These are phyloP conservation scores for Oxystoma pomonae DNA, from an alignment of 2,888 invertebrate species.

Conservation along the genomic window DNA sequence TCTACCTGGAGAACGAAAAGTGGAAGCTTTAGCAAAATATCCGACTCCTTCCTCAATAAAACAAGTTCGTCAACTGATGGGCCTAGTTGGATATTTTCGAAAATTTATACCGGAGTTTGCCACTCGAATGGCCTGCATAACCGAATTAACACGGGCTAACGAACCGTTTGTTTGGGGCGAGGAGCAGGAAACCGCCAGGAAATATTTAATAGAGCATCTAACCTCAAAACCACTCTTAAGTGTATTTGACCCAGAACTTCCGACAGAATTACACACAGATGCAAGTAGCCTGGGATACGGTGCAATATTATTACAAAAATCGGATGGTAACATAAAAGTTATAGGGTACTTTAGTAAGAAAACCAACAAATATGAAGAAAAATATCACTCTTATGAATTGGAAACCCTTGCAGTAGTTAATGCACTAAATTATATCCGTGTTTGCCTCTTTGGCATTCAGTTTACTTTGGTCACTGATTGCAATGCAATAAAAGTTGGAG, in stretches of 20 bases:
- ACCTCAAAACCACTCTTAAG: conserved; percentile 24
- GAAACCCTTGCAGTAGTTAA: conserved; percentile 37
- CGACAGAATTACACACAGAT: conserved; percentile 28
- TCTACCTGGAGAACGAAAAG: conserved; percentile 30
- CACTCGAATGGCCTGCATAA: conserved; percentile 19
- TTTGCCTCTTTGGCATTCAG: conserved; percentile 24
- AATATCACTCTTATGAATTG: conserved; percentile 32
- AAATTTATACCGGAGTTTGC: conserved; percentile 34
- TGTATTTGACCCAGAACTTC: conserved; percentile 22
- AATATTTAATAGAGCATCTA: conserved; percentile 18
- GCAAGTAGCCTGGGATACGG: conserved; percentile 27
- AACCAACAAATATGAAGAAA: conserved; percentile 25
- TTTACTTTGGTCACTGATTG: conserved; percentile 9
- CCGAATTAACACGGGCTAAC: conserved; percentile 14
- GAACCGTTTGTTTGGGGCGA: conserved; percentile 12
- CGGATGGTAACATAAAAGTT: conserved; percentile 12
- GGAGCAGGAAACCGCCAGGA: conserved; percentile 12
- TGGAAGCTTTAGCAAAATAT: conserved; percentile 27
- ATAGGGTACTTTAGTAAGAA: conserved; percentile 29
- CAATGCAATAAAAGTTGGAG: conserved; percentile 29
- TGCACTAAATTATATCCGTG: conserved; percentile 31
- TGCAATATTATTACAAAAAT: conserved; percentile 24
- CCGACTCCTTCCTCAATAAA: conserved; percentile 28
- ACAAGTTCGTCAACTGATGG: conserved; percentile 33
- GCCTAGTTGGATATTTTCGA: conserved; percentile 35